Conservation (phyloP, 2,113 vertebrate genomes). For the Melanocharis versteri region DNA sequence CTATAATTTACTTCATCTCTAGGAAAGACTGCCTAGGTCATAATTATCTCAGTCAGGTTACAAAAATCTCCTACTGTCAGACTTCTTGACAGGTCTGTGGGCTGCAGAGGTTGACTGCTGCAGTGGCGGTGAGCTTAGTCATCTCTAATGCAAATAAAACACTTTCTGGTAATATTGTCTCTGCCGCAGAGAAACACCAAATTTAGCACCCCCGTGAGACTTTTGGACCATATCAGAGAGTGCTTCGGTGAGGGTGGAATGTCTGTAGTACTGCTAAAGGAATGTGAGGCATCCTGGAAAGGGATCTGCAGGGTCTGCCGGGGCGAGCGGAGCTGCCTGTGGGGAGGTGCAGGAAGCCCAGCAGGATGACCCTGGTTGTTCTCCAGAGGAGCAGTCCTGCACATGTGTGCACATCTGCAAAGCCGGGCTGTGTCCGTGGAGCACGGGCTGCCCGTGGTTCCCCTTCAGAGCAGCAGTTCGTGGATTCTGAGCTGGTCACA, state of each 20-base stretch:
- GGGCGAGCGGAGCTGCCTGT: not conserved
- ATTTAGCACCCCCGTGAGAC: constrained; percentile 44
- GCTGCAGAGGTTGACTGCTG: not conserved
- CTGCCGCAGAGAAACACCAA: constrained; percentile 4
- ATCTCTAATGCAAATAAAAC: constrained; percentile 52
- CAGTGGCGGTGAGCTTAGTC: not conserved
- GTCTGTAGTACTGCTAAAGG: constrained; percentile 48
- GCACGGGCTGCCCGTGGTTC: not conserved
- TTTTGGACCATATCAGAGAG: constrained; percentile 47
- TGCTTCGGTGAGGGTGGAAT: constrained; percentile 39
- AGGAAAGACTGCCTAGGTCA: not conserved
- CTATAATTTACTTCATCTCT: not conserved
- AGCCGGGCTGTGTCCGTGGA: accelerated
- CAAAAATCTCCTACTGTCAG: not conserved
- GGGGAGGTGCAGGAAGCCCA: not conserved
- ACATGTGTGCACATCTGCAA: constrained; percentile 15
- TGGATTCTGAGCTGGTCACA: not conserved
- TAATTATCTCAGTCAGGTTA: not conserved
- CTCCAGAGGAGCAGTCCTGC: not conserved
- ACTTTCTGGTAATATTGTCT: constrained; percentile 24
- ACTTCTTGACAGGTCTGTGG: not conserved
- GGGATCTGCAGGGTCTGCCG: constrained; percentile 24
- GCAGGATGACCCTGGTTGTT: not conserved
- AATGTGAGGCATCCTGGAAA: constrained; percentile 52
- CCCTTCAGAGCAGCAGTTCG: not conserved